phyloP scores from a whole-genome alignment of 2,113 vertebrate species.

The Panurus biarmicus region DNA sequence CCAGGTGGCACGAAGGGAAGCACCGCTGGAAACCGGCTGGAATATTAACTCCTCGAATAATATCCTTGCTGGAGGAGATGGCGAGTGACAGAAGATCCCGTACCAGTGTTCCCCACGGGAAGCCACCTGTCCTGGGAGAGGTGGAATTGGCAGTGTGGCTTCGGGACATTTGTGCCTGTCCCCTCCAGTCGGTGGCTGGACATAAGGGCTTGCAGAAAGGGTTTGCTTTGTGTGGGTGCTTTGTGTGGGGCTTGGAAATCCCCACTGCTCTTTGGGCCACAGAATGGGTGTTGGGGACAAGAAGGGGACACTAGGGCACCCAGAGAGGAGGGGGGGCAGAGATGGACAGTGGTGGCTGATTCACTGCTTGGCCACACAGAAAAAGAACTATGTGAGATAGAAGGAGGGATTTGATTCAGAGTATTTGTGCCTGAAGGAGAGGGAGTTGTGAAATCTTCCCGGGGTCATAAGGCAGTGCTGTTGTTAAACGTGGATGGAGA shows the following conservation, averaged over 20 bases:
- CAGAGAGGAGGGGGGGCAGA: fast-evolving
- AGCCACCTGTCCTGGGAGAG: neutral
- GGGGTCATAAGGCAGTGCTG: neutral
- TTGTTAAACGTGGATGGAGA: neutral
- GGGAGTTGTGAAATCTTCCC: neutral
- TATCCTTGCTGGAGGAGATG: neutral
- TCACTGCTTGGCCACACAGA: neutral
- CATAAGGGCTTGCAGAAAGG: neutral
- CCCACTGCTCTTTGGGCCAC: fast-evolving
- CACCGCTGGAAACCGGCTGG: neutral
- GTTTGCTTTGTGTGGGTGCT: neutral
- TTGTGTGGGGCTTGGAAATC: neutral
- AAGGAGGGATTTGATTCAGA: neutral
- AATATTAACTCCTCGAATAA: neutral
- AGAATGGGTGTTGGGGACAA: neutral
- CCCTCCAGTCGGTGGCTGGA: neutral
- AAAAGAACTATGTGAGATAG: neutral
- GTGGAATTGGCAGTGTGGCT: neutral
- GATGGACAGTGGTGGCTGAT: neutral
- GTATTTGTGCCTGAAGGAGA: neutral
- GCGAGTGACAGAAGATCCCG: neutral
- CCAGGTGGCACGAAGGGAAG: slow-evolving; percentile 53
- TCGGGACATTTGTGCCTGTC: neutral
- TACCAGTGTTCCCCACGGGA: fast-evolving
- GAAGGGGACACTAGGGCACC: neutral